phyloP scores from a whole-genome alignment of 2,797 vertebrate species.

The Paedocypris micromegethes region DNA sequence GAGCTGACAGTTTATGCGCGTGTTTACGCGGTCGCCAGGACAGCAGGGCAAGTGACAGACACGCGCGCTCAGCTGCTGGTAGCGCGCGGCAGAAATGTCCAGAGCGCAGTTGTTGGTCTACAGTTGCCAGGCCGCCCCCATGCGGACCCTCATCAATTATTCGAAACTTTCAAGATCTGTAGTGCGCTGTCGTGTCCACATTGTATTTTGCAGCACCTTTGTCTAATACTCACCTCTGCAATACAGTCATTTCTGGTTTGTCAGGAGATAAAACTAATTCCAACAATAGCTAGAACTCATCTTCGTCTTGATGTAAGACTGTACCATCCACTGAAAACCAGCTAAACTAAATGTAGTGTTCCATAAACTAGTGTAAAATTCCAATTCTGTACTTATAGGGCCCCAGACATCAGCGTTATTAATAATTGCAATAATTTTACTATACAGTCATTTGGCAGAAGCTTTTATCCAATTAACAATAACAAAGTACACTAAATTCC shows the following conservation, averaged over 20 bases:
- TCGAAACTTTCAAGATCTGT: background rate
- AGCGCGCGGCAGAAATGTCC: constrained; percentile 73
- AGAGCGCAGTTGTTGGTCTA: constrained; percentile 79
- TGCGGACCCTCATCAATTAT: constrained; percentile 29
- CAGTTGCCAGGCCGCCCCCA: constrained; percentile 60
- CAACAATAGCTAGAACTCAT: no score
- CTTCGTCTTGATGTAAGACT: no score
- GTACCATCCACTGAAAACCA: no score
- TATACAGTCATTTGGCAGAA: no score
- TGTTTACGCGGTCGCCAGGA: constrained; percentile 79
- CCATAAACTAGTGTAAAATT: no score
- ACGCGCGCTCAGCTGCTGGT: constrained; percentile 79
- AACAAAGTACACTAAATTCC: no score
- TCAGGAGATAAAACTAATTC: no score
- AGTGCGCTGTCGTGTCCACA: background rate
- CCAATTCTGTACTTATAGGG: no score
- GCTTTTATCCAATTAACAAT: no score
- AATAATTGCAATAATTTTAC: no score
- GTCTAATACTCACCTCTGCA: background rate
- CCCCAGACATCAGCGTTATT: no score
- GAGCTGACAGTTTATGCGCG: constrained; percentile 73
- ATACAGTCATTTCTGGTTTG: background rate
- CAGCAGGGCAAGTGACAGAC: constrained; percentile 66
- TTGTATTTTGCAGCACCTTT: background rate
- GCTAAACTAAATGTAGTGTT: no score